phyloP scores from a whole-genome alignment of 2,888 invertebrate species.

The Resseliella maxima region DNA sequence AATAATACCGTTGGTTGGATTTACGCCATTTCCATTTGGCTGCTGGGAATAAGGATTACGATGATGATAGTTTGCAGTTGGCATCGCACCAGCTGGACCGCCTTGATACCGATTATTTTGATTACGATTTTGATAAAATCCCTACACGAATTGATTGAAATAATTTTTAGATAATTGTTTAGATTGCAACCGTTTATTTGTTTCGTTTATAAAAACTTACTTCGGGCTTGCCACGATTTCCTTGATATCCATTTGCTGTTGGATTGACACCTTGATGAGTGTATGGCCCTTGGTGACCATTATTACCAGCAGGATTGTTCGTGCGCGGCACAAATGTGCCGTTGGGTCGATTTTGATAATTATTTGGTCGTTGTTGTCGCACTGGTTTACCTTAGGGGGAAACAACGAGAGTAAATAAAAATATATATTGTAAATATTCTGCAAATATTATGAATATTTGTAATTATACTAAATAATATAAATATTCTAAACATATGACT shows the following conservation, averaged over 20 bases:
- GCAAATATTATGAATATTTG: too few relatives aligned
- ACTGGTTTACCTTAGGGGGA: too few relatives aligned
- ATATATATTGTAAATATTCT: too few relatives aligned
- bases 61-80: constrained; percentile 58
- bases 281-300: background rate
- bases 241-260: background rate
- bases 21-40: constrained; percentile 61
- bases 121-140: constrained; percentile 49
- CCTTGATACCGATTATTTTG: constrained; percentile 6
- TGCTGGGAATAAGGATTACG: constrained; percentile 63
- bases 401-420: too few relatives aligned
- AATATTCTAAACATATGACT: too few relatives aligned
- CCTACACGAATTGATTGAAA: background rate
- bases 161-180: too few relatives aligned
- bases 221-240: constrained; percentile 13
- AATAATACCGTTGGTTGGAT: constrained; percentile 68
- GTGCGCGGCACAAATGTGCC: background rate
- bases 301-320: background rate
- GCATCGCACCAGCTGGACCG: constrained; percentile 60
- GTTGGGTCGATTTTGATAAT: constrained; percentile 27
- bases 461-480: too few relatives aligned
- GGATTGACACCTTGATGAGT: background rate
- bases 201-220: background rate
- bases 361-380: constrained; percentile 53
- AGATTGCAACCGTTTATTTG: too few relatives aligned